Conservation (phyloP, 2,888 invertebrate genomes). For the Conus canariensis region DNA sequence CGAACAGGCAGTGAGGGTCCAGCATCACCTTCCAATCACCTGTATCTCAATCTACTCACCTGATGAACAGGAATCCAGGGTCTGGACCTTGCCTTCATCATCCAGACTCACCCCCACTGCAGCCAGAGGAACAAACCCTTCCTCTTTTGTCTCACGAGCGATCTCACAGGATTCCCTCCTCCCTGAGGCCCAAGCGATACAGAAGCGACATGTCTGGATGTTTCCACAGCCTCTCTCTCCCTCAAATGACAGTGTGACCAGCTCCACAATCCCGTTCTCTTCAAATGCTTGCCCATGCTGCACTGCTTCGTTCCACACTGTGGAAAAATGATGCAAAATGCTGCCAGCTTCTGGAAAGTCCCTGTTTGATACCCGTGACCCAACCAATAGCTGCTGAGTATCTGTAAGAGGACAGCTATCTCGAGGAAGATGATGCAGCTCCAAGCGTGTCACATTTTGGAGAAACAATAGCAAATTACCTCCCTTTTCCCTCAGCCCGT, state of each 20-base stretch:
- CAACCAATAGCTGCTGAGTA: not conserved
- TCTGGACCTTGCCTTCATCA: not conserved
- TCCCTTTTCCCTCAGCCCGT: constrained; percentile 2
- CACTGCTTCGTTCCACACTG: not conserved
- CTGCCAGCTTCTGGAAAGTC: not conserved
- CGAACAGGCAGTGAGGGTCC: too few relatives aligned
- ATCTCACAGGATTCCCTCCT: constrained; percentile 31
- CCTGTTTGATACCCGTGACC: not conserved
- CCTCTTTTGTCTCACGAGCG: constrained; percentile 3
- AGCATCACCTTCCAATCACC: too few relatives aligned
- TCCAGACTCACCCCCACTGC: constrained; percentile 49
- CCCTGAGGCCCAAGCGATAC: constrained; percentile 56
- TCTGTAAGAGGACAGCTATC: not conserved
- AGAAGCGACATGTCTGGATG: constrained; percentile 42
- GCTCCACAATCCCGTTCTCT: not conserved
- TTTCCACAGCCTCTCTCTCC: not conserved
- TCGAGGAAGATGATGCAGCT: not conserved
- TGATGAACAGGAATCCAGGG: constrained; percentile 25
- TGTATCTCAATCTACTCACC: not conserved
- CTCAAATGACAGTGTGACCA: not conserved
- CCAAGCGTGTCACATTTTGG: constrained; percentile 20
- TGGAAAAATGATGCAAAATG: constrained; percentile 20
- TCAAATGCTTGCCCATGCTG: not conserved
- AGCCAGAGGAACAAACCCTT: constrained; percentile 27
- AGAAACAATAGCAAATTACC: constrained; percentile 30